These are phyloP conservation scores for Anguilla japonica DNA, from an alignment of 2,113 vertebrate genomes.

Conservation along the genomic window DNA sequence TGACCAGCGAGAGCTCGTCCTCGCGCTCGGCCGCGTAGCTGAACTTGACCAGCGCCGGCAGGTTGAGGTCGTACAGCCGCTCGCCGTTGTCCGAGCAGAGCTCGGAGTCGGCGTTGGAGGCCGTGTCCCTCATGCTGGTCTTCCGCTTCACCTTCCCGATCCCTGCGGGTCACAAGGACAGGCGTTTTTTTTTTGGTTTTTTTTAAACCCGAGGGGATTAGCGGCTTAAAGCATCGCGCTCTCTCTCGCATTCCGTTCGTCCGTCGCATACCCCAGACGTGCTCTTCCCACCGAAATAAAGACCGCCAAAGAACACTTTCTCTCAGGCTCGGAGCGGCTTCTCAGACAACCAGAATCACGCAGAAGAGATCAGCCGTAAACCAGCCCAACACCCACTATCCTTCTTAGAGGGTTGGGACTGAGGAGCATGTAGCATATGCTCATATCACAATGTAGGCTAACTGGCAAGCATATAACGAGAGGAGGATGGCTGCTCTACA, in stretches of 20 bases:
- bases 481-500: too few species aligned
- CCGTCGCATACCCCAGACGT: not conserved
- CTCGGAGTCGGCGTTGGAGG: slow-evolving; percentile 76
- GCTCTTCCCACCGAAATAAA: not conserved
- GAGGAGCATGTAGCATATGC: not conserved
- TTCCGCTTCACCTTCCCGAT: slow-evolving; percentile 89
- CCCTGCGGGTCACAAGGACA: slow-evolving; percentile 57
- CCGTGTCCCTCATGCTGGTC: slow-evolving; percentile 78
- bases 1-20: slow-evolving; percentile 85
- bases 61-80: slow-evolving; percentile 85
- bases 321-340: not conserved
- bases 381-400: not conserved
- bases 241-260: not conserved
- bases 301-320: not conserved
- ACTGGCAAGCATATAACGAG: not conserved
- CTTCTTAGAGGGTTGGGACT: not conserved
- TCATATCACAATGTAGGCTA: not conserved
- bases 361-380: not conserved
- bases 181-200: not conserved
- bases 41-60: slow-evolving; percentile 87
- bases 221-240: not conserved
- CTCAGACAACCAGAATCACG: not conserved
- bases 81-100: slow-evolving; percentile 79
- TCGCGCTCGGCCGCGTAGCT: slow-evolving; percentile 86
- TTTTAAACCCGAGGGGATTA: not conserved